Evolutionary conservation across 35 echinoderm and acorn worm species (phyloP), one percentile per base, ranked within the genome.

Genomic region (Hemicentrotus pulcherrimus): DNA sequence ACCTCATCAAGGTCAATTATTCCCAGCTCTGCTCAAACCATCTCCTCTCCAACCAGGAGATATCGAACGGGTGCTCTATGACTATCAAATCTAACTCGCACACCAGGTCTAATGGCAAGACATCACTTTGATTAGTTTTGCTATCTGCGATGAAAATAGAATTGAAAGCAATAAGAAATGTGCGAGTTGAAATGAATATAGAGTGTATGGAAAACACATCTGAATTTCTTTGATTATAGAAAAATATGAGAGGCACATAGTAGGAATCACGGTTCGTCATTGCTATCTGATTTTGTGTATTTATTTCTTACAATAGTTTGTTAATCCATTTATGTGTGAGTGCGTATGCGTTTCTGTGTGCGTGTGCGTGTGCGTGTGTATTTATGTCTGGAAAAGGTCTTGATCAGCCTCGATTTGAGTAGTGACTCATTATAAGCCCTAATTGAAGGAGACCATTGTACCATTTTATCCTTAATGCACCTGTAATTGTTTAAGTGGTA

Each of bases 1-100:
- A 78, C 65, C 65, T 78, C 65, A 78, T 78, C 65, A 78, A 78
- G 65, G 65, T 8, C 65, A 78, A 78, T 78, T 78, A 78, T 78
- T 28, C 28, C 65, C n/a, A 78, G 65, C 65, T 28, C 65, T 78
- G 65, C 65, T 78, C 5, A n/a, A 78, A n/a, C 65, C 65, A 78
- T 78, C 6, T 78, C 6, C 65, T 8, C 19, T n/a, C 65, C 19
- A 15, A 55, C 50, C 50, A 14, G 50, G 61, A 71, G 16, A 71
- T 28, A 71, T 71, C 61, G 61, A 71, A 71, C 61, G 19, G 16
- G 18, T 15, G 24, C 61, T 19, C 14, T 24, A 28, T 71, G 61
- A 71, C 61, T 71, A 19, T 28, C 24, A 24, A 5, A 71, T 24
- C 61, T 28, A 28, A 24, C 61, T 71, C 50, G 7, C 22, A 71